phyloP scores from a whole-genome alignment of 2,888 invertebrate species.

The Hedya salicella region DNA sequence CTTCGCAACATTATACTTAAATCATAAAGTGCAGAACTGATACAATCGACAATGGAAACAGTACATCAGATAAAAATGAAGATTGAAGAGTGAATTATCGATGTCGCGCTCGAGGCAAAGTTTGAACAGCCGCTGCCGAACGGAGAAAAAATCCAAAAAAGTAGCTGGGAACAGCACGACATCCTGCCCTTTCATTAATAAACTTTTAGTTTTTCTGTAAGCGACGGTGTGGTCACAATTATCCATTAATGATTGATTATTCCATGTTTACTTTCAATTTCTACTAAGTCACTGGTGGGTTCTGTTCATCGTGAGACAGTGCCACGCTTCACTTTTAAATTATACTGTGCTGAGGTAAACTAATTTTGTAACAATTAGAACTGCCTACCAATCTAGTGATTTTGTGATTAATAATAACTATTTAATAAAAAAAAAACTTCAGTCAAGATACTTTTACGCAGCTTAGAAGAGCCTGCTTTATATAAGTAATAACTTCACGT shows the following conservation, averaged over 20 bases:
- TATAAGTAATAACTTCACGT: background rate
- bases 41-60: constrained; percentile 64
- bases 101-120: constrained; percentile 75
- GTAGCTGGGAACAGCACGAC: constrained; percentile 67
- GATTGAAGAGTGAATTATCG: constrained; percentile 80
- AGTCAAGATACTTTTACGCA: background rate
- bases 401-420: constrained; percentile 2
- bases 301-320: constrained; percentile 47
- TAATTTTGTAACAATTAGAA: constrained; percentile 14
- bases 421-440: background rate
- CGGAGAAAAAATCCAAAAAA: constrained; percentile 65
- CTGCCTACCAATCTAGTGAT: constrained; percentile 2
- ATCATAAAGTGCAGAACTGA: constrained; percentile 26
- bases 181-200: constrained; percentile 72
- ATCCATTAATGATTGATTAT: constrained; percentile 79
- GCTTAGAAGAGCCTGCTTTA: background rate
- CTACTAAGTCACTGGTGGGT: constrained; percentile 69
- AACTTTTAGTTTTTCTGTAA: constrained; percentile 66
- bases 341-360: constrained; percentile 22
- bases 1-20: background rate
- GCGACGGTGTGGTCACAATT: constrained; percentile 61
- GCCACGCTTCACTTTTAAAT: constrained; percentile 3
- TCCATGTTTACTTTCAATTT: constrained; percentile 72
- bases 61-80: constrained; percentile 57
- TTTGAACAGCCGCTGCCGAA: constrained; percentile 75